phyloP scores from a whole-genome alignment of 2,113 vertebrate species.

The Condylura cristata region DNA sequence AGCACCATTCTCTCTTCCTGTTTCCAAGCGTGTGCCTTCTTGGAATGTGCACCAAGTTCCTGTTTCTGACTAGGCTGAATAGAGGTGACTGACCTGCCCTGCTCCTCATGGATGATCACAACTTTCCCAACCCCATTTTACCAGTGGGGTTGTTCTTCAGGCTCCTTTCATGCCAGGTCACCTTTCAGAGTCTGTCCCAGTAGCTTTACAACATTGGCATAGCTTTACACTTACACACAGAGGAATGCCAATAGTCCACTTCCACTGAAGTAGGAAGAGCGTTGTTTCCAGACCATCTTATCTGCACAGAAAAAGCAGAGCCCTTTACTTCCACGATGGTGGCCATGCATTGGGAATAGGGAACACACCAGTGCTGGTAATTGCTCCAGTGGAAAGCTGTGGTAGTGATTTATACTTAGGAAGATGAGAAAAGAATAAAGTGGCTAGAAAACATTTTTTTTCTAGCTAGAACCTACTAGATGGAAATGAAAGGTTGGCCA shows the following conservation, averaged over 20 bases:
- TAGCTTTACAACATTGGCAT: background rate
- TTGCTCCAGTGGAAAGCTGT: background rate
- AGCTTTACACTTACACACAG: background rate
- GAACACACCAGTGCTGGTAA: background rate
- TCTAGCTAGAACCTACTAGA: background rate
- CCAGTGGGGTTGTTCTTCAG: slow-evolving; percentile 37
- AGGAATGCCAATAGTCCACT: background rate
- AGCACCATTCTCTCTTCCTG: background rate
- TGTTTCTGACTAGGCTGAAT: slow-evolving; percentile 39
- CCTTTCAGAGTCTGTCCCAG: background rate
- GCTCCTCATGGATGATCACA: background rate
- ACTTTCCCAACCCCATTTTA: background rate
- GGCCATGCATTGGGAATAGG: background rate
- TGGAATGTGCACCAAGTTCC: slow-evolving; percentile 59
- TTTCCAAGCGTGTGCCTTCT: slow-evolving; percentile 24
- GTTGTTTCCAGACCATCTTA: background rate
- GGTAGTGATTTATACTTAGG: background rate
- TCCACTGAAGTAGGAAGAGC: background rate
- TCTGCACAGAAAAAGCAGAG: background rate
- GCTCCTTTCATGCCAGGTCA: background rate
- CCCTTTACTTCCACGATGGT: background rate
- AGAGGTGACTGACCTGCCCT: background rate
- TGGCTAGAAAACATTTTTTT: background rate
- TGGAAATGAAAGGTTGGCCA: background rate
- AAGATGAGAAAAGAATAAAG: background rate